phyloP scores from a whole-genome alignment of 1,140 invertebrate species.

The Tetragnatha versicolor region DNA sequence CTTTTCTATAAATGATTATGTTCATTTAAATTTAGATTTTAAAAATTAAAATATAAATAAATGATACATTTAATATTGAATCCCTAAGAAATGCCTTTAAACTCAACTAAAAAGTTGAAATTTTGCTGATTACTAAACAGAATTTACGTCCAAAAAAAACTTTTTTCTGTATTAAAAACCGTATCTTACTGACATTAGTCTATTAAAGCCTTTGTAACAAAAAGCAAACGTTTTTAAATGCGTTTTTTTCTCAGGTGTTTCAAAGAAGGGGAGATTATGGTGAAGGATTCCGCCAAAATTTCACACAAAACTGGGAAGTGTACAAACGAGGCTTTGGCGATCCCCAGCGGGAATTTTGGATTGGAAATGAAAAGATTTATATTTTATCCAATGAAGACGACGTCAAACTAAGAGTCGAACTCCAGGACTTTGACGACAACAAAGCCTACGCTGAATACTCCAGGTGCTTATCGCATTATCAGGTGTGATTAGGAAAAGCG shows the following conservation, averaged over 20 bases:
- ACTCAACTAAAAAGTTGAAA: too few relatives aligned
- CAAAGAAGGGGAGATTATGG: slow-evolving; percentile 61
- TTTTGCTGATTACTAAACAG: too few relatives aligned
- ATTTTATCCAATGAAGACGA: slow-evolving; percentile 63
- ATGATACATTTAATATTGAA: too few relatives aligned
- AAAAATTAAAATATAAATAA: too few relatives aligned
- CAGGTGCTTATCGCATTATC: too few relatives aligned
- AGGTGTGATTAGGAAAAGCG: too few relatives aligned
- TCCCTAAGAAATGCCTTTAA: too few relatives aligned
- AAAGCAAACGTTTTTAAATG: not conserved
- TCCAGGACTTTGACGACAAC: slow-evolving; percentile 70
- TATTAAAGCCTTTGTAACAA: too few relatives aligned
- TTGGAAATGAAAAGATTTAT: slow-evolving; percentile 67
- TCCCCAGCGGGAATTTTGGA: slow-evolving; percentile 65
- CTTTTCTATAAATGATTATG: too few relatives aligned
- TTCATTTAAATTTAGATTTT: too few relatives aligned
- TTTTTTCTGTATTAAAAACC: too few relatives aligned
- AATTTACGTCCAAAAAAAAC: not conserved
- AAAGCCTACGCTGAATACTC: slow-evolving; percentile 70
- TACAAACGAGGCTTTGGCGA: slow-evolving; percentile 67
- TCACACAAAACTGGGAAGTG: slow-evolving; percentile 66
- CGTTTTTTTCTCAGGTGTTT: slow-evolving; percentile 57
- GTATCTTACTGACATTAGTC: too few relatives aligned
- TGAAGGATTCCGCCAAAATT: slow-evolving; percentile 60
- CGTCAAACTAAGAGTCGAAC: slow-evolving; percentile 71